Percentiles rank a stretch among this genome's conserved stretches.
Evolutionary conservation across 2,113 vertebrate species (phyloP).

Genomic region (Gambusia holbrooki): DNA sequence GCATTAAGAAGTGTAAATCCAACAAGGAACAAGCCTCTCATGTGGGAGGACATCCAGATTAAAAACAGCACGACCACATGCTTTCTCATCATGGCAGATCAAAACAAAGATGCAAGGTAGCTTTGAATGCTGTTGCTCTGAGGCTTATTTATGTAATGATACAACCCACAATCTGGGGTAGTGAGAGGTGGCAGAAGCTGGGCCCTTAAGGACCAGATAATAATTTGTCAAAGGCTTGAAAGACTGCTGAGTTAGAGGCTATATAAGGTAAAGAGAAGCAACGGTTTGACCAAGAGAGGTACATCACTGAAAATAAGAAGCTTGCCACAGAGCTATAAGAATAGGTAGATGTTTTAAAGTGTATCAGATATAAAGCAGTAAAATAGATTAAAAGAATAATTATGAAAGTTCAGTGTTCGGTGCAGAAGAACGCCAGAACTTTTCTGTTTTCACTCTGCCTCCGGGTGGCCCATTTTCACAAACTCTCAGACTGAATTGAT

Average conservation of each 20-base stretch:
- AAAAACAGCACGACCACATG: constrained; percentile 45
- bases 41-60: constrained; percentile 27
- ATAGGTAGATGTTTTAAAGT: constrained; percentile 20
- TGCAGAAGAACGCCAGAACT: neutral
- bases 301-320: constrained; percentile 8
- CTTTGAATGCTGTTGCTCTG: constrained; percentile 32
- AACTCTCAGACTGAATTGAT: constrained; percentile 24
- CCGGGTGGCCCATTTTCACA: constrained; percentile 16
- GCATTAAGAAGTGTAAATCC: constrained; percentile 14
- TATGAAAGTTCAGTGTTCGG: neutral
- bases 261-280: too few species aligned
- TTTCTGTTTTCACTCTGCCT: constrained; percentile 23
- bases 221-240: constrained; percentile 7
- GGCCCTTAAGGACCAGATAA: constrained; percentile 24
- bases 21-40: constrained; percentile 31
- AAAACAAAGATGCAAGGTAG: constrained; percentile 35
- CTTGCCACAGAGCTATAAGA: constrained; percentile 22
- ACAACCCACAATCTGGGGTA: constrained; percentile 22
- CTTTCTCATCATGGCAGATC: constrained; percentile 38
- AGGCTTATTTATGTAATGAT: constrained; percentile 9
- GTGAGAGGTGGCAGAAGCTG: constrained; percentile 14
- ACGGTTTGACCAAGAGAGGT: neutral
- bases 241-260: neutral
- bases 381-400: neutral
- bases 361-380: constrained; percentile 12